A percentile compares a stretch with the other conserved stretches of the same genome.
Evolutionary conservation across 2,113 vertebrate genomes (phyloP).

Genomic region (Vicugna pacos): DNA sequence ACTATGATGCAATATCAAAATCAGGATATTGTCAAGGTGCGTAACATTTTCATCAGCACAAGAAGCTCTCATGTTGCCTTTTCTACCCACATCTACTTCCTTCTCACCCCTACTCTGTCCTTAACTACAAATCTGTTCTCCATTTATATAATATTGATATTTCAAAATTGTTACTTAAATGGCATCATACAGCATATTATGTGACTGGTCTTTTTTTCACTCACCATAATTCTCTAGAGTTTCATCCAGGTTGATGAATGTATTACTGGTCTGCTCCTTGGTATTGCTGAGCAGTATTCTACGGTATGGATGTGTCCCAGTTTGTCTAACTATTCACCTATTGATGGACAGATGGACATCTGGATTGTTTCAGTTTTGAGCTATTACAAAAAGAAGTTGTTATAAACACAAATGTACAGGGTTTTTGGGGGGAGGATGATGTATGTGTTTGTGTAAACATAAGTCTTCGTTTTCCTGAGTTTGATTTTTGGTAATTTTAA

Average conservation of each 20-base stretch:
- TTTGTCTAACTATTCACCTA: not conserved
- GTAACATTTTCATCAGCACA: not conserved
- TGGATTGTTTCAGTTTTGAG: not conserved
- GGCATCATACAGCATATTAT: not conserved
- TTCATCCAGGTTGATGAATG: not conserved
- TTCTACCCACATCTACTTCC: not conserved
- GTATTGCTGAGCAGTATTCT: not conserved
- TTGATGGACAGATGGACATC: not conserved
- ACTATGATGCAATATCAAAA: not conserved
- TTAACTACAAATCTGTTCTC: not conserved
- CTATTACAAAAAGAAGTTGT: not conserved
- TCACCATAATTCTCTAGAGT: not conserved
- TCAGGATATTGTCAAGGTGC: not conserved
- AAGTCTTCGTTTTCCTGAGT: not conserved
- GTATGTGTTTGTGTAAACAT: no score
- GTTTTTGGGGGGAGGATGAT: no score
- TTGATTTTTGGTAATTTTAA: not conserved
- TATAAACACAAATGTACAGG: not conserved
- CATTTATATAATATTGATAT: not conserved
- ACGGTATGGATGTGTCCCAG: not conserved
- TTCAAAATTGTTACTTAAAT: not conserved
- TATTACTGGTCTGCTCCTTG: not conserved
- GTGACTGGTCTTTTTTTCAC: not conserved
- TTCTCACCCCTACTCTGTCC: not conserved
- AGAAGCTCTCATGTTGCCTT: not conserved